Percentiles rank a stretch among this genome's conserved stretches.
phyloP scores from a whole-genome alignment of 2,797 vertebrate species.

The Anguilla obscura region DNA sequence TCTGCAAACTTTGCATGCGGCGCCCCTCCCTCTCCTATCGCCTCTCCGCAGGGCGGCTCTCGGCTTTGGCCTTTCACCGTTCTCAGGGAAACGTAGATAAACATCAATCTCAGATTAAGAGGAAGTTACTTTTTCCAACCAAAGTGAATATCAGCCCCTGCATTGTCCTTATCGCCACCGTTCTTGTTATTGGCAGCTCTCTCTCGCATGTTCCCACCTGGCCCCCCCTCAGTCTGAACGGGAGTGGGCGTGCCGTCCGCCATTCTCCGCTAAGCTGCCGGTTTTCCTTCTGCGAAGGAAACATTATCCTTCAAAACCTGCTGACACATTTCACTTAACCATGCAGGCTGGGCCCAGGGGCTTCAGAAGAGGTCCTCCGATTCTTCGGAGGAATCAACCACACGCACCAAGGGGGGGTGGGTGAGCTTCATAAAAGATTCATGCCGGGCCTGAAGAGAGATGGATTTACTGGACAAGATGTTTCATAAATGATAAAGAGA shows the following conservation, averaged over 20 bases:
- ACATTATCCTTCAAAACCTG: slow-evolving; percentile 29
- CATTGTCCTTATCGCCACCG: neutral
- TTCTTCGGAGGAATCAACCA: neutral
- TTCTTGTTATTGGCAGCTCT: neutral
- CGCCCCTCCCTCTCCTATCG: neutral
- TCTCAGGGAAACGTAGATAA: neutral
- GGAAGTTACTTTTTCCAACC: neutral
- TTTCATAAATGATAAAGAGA: slow-evolving; percentile 13
- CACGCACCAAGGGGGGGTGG: neutral
- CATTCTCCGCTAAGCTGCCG: neutral
- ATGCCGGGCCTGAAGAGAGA: slow-evolving; percentile 16
- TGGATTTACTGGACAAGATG: slow-evolving; percentile 22
- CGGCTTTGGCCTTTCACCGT: neutral
- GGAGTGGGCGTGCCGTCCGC: neutral
- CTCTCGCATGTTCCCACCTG: no score
- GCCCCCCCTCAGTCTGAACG: neutral
- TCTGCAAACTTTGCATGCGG: neutral
- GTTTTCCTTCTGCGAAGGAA: neutral
- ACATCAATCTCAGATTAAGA: neutral
- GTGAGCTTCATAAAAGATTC: slow-evolving; percentile 30
- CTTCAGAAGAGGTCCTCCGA: slow-evolving; percentile 2
- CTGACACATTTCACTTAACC: slow-evolving; percentile 20
- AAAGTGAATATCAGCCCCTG: slow-evolving; percentile 1
- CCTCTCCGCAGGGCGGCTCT: neutral
- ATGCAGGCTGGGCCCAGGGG: neutral